Evolutionary conservation across 2,113 vertebrate species (phyloP).

Genomic region (Myotis lucifugus): DNA sequence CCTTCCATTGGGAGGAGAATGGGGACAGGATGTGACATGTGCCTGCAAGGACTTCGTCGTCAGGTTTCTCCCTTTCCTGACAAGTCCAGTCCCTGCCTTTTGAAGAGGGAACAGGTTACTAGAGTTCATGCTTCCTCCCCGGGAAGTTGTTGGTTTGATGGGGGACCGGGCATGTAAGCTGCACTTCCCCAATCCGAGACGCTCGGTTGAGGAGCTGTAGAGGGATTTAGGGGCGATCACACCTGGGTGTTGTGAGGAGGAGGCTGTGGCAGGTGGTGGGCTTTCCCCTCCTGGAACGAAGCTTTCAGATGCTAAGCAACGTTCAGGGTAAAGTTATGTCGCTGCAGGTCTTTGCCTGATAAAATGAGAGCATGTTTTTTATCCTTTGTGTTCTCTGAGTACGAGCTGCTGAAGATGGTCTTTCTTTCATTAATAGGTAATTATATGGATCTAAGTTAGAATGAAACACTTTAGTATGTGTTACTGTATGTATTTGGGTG

Average conservation of each 20-base stretch:
- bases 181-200: neutral
- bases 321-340: neutral
- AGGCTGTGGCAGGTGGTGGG: too few species aligned
- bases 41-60: neutral
- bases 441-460: neutral
- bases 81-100: neutral
- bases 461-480: neutral
- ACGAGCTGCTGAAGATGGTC: neutral
- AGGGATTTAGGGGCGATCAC: neutral
- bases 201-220: neutral
- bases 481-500: neutral
- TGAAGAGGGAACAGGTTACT: neutral
- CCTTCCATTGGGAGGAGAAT: neutral
- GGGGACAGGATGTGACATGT: neutral
- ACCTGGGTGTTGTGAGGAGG: neutral
- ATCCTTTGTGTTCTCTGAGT: neutral
- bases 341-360: neutral
- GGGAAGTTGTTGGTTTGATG: neutral
- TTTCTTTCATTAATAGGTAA: neutral
- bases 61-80: neutral
- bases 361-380: neutral
- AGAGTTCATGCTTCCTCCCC: neutral
- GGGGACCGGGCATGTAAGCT: neutral
- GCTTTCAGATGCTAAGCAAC: neutral
- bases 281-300: neutral